A percentile compares a stretch with the other conserved stretches of the same genome.
Evolutionary conservation across 2,113 vertebrate genomes (phyloP).

Genomic region (Cryptomyrus ogoouensis): DNA sequence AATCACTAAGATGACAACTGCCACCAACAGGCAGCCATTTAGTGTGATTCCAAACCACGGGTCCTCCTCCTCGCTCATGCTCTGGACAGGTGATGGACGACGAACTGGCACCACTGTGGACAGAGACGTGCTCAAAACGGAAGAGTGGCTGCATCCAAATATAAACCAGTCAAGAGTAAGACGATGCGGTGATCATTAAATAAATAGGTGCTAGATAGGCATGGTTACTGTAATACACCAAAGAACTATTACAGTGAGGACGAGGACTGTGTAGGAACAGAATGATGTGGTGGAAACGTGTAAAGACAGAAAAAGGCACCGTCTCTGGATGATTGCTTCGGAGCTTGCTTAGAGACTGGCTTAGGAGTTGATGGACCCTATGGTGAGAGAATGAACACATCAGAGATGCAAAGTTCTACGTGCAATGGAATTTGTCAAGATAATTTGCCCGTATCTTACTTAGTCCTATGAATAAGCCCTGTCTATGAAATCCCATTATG

Average conservation of each 20-base stretch:
- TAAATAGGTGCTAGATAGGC: background rate
- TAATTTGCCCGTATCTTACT: background rate
- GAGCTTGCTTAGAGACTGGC: background rate
- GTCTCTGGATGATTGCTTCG: background rate
- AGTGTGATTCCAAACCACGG: conserved; percentile 81
- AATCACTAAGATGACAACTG: conserved; percentile 69
- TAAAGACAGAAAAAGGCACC: background rate
- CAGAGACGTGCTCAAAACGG: background rate
- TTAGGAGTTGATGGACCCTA: background rate
- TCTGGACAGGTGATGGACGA: conserved; percentile 51
- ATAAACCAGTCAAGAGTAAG: background rate
- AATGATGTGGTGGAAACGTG: background rate
- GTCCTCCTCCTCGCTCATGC: conserved; percentile 53
- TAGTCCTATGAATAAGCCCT: background rate
- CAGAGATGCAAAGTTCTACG: background rate
- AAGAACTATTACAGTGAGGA: background rate
- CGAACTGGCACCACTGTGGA: conserved; percentile 52
- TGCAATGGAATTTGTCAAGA: background rate
- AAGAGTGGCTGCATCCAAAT: background rate
- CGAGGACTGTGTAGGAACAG: background rate
- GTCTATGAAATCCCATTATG: background rate
- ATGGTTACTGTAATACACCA: background rate
- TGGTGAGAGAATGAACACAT: background rate
- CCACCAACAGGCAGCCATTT: conserved; percentile 78
- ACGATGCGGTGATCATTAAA: background rate